phyloP scores from a whole-genome alignment of 2,797 vertebrate genomes.

The Momotus momota region DNA sequence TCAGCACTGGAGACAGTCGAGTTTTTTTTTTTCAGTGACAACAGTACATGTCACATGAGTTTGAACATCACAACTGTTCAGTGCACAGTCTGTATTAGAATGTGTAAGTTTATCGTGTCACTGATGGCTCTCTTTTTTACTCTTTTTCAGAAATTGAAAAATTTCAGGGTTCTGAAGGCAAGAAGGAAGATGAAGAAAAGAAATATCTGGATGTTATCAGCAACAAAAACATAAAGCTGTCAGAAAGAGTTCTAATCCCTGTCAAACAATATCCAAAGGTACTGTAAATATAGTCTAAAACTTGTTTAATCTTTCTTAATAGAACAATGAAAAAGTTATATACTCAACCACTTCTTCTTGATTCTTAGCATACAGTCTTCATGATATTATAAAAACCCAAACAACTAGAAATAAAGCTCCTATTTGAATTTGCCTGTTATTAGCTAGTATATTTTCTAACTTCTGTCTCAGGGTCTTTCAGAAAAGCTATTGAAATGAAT shows the following conservation, averaged over 20 bases:
- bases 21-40: not conserved
- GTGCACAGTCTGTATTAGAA: not conserved
- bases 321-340: not conserved
- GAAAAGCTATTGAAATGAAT: not conserved
- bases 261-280: conserved; percentile 99
- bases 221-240: conserved; percentile 99
- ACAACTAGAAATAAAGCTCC: not conserved
- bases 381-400: not conserved
- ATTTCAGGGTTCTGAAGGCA: conserved; percentile 90
- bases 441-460: not conserved
- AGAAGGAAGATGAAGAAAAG: conserved; percentile 94
- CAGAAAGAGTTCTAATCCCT: conserved; percentile 96
- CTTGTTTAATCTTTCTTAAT: not conserved
- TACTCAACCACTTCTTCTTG: not conserved
- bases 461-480: not conserved
- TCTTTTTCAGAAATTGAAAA: conserved; percentile 94
- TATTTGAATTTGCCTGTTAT: not conserved
- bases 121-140: not conserved
- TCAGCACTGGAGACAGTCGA: not conserved
- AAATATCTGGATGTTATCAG: conserved; percentile 99
- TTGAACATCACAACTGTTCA: accelerated
- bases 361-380: not conserved
- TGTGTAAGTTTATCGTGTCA: not conserved
- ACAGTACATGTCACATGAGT: accelerated
- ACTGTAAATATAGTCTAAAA: conserved; percentile 59